Evolutionary conservation across 2,888 invertebrate genomes (phyloP).

Genomic region (Orchestes rusci): DNA sequence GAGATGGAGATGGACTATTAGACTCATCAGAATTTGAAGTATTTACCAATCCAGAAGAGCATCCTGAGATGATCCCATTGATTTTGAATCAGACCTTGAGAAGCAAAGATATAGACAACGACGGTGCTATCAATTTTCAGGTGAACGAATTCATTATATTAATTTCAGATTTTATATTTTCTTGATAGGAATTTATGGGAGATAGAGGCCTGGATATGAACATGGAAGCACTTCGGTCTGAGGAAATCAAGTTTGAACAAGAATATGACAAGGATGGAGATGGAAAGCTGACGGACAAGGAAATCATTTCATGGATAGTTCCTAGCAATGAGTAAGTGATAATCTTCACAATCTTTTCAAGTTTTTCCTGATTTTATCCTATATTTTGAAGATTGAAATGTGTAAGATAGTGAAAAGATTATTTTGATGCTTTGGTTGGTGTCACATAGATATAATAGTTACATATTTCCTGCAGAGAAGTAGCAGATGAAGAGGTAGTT

Average conservation of each 20-base stretch:
- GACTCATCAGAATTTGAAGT: constrained; percentile 72
- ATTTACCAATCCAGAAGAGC: constrained; percentile 92
- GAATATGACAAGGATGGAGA: constrained; percentile 81
- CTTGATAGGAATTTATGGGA: constrained; percentile 61
- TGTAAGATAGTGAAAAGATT: too few relatives aligned
- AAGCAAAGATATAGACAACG: constrained; percentile 79
- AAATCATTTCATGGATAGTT: constrained; percentile 84
- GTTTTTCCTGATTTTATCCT: too few relatives aligned
- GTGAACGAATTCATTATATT: constrained; percentile 3
- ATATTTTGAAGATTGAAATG: too few relatives aligned
- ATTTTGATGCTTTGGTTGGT: too few relatives aligned
- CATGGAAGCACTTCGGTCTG: constrained; percentile 63
- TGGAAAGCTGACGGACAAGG: constrained; percentile 68
- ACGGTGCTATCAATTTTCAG: constrained; percentile 73
- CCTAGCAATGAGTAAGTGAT: constrained; percentile 77
- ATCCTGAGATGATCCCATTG: constrained; percentile 74
- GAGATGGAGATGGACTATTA: constrained; percentile 70
- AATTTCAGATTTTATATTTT: not conserved
- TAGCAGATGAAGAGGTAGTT: constrained; percentile 83
- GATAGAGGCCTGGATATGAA: constrained; percentile 61
- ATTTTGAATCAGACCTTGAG: constrained; percentile 74
- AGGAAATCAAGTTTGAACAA: constrained; percentile 77
- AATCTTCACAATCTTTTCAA: constrained; percentile 3
- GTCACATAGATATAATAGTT: not conserved
- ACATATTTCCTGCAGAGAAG: constrained; percentile 51